Percentiles rank a stretch among this genome's conserved stretches.
Conservation (phyloP, 2,888 invertebrate species). For the Xanthorhoe designata region DNA sequence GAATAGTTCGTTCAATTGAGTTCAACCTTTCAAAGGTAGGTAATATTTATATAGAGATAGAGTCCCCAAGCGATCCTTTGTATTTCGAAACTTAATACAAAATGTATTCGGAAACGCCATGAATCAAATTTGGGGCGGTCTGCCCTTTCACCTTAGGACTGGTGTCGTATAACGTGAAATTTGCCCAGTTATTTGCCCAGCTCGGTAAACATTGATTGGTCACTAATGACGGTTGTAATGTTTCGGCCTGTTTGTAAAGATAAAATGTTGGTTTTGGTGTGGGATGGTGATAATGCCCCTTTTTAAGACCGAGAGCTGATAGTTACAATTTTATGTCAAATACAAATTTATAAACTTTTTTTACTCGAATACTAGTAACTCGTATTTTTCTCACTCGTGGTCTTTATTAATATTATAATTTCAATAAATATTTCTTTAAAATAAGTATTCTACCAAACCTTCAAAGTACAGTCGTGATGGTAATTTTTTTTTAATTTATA, state of each 20-base stretch:
- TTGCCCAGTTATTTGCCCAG: slow-evolving; percentile 12
- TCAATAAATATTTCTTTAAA: too few species aligned
- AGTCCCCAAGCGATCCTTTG: not conserved
- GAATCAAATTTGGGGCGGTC: not conserved
- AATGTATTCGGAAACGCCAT: not conserved
- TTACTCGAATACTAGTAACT: too few species aligned
- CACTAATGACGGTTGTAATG: slow-evolving; percentile 47
- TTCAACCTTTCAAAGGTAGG: too few species aligned
- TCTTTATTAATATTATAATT: too few species aligned
- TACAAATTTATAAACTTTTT: too few species aligned
- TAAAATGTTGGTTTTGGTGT: slow-evolving; percentile 45
- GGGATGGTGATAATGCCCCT: slow-evolving; percentile 29
- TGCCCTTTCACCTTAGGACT: slow-evolving; percentile 1
- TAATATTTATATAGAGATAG: too few species aligned
- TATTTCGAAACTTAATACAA: not conserved
- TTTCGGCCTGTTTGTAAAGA: slow-evolving; percentile 44
- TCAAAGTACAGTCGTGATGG: too few species aligned
- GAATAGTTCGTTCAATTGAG: too few species aligned
- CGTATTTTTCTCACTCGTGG: too few species aligned
- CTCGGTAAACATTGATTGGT: slow-evolving; percentile 47
- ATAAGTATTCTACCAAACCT: too few species aligned
- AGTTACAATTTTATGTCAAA: not conserved
- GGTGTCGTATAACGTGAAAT: slow-evolving; percentile 6
- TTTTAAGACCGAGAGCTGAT: slow-evolving; percentile 2
- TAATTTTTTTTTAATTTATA: too few species aligned